These are phyloP conservation scores for Microplitis mediator DNA, from an alignment of 1,140 invertebrate species.

Conservation along the genomic window DNA sequence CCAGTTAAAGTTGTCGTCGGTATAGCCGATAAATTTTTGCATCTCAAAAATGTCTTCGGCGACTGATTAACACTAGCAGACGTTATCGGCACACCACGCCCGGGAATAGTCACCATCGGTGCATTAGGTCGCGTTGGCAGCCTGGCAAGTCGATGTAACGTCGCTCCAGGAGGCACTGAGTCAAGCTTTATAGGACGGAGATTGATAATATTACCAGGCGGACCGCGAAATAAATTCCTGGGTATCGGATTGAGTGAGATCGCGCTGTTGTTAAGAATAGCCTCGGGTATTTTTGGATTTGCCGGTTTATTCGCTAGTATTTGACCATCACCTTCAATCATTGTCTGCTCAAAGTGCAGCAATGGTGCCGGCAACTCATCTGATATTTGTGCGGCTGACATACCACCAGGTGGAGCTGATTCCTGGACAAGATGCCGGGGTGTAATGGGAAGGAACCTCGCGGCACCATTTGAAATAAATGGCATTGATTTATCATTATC, in stretches of 20 bases:
- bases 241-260: constrained; percentile 39
- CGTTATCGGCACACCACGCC: constrained; percentile 10
- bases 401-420: background rate
- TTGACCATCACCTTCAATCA: constrained; percentile 46
- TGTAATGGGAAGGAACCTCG: constrained; percentile 3
- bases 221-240: constrained; percentile 39
- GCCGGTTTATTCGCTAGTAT: background rate
- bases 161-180: constrained; percentile 8
- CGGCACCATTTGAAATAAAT: background rate
- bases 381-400: background rate
- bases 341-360: constrained; percentile 47
- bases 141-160: background rate
- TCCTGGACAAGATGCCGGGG: background rate
- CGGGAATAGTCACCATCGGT: constrained; percentile 52
- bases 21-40: too few relatives aligned
- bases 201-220: constrained; percentile 10
- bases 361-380: constrained; percentile 36
- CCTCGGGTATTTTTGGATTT: constrained; percentile 1
- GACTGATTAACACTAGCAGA: background rate
- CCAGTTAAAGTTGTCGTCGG: too few relatives aligned
- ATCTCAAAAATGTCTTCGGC: background rate
- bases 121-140: background rate
- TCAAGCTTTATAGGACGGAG: constrained; percentile 25
- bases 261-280: constrained; percentile 26
- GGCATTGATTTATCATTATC: background rate